Evolutionary conservation across 2,797 vertebrate genomes (phyloP), one percentile per base, ranked within the genome.

Genomic region (Antennarius maculatus): DNA sequence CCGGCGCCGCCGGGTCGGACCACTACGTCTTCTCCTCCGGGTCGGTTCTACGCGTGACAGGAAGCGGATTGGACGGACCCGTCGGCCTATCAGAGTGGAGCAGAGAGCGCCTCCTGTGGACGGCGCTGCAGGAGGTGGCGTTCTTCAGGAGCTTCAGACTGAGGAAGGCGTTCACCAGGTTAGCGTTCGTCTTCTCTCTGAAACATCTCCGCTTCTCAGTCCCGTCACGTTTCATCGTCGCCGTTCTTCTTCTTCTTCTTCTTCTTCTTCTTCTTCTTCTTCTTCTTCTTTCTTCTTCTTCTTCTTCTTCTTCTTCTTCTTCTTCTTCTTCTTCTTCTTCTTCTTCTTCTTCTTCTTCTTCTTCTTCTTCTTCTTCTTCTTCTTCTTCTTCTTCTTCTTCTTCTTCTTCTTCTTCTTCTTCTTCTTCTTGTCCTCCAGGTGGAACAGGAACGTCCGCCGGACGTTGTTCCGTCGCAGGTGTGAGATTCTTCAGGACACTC

Each of bases 11-110:
- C n/a, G 88, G 94, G 0, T 65, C 87, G 0, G 94, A 95, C 63
- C 90, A 96, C 87, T 95, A 94, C 57, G 65, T 95, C 64, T 95
- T 96, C 74, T 94, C 95, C 2, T 67, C 85, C 1, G 82, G 84
- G 8, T 84, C 91, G 8, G 88, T 96, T 7, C 81, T 95, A 12
- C 94, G 95, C 1, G 62, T 95, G 15, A 93, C 92, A 14, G 89
- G 91, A 1, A 61, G 18, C 16, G 89, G 92, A 13, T 92, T 79
- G 18, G 89, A 87, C 2, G 93, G 90, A 29, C 12, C 88, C 0
- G 66, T 92, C 51, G 90, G 91, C 2, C 84, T 96, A 61, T 83
- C 87, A 0, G 84, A 86, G 31, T 97, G 95, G 96, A 75, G 91
- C 77, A 92, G 81, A 37, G 92, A 96, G 69, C 89, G 86, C 0